A percentile compares a stretch with the other conserved stretches of the same genome.
Evolutionary conservation across 2,888 invertebrate genomes (phyloP).

Genomic region (Dynastes hyllus): DNA sequence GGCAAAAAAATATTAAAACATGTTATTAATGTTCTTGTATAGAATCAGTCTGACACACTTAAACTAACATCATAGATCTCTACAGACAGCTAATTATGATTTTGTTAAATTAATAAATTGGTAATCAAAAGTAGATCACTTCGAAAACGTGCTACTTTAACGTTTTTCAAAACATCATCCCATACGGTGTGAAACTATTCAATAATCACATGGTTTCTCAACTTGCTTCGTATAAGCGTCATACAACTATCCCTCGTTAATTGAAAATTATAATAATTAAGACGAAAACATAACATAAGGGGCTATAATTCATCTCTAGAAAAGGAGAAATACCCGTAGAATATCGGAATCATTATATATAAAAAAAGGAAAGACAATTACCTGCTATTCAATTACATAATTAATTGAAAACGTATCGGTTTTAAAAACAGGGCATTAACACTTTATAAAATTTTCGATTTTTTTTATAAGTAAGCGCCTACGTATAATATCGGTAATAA

Average conservation of each 20-base stretch:
- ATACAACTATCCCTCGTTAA: constrained; percentile 19
- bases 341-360: too few relatives aligned
- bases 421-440: constrained; percentile 3
- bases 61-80: background rate
- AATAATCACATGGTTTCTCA: background rate
- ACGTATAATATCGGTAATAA: constrained; percentile 1
- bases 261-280: constrained; percentile 18
- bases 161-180: background rate
- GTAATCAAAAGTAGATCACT: constrained; percentile 9
- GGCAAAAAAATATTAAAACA: background rate
- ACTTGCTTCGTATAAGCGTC: background rate
- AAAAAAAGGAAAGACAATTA: background rate
- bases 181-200: background rate
- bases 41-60: background rate
- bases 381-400: background rate
- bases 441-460: constrained; percentile 18
- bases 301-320: constrained; percentile 1
- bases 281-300: background rate
- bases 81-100: background rate
- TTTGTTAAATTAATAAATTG: constrained; percentile 10
- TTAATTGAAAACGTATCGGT: constrained; percentile 8
- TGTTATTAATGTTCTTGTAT: background rate
- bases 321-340: too few relatives aligned
- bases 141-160: constrained; percentile 4
- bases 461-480: background rate